phyloP scores from a whole-genome alignment of 2,113 vertebrate species.

The Protobothrops mucrosquamatus region DNA sequence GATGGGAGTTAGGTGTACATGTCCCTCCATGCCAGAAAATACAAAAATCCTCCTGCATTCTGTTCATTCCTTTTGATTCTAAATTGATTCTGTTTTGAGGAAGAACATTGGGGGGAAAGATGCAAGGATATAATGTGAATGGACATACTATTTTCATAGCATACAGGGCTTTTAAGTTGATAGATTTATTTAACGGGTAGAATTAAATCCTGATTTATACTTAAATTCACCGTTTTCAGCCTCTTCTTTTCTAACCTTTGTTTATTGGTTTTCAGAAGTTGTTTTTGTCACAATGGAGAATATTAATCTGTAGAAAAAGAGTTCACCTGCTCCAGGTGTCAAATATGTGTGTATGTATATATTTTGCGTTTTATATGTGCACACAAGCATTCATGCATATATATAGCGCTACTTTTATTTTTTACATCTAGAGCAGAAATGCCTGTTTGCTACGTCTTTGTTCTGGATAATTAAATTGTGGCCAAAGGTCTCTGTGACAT shows the following conservation, averaged over 20 bases:
- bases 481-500: constrained; percentile 57
- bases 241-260: constrained; percentile 66
- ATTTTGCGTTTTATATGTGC: constrained; percentile 13
- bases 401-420: constrained; percentile 72
- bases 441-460: constrained; percentile 46
- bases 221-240: constrained; percentile 70
- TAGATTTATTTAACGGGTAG: constrained; percentile 56
- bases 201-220: constrained; percentile 68
- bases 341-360: constrained; percentile 58
- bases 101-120: constrained; percentile 55
- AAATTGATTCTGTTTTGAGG: constrained; percentile 60
- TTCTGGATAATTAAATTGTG: constrained; percentile 45
- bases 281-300: constrained; percentile 59
- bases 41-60: constrained; percentile 33
- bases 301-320: constrained; percentile 66
- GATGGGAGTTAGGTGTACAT: constrained; percentile 39
- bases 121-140: constrained; percentile 68
- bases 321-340: constrained; percentile 71
- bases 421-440: constrained; percentile 56
- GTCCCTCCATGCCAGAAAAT: not conserved
- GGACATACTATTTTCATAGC: constrained; percentile 61
- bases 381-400: constrained; percentile 49
- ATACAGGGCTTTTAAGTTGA: constrained; percentile 62
- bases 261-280: constrained; percentile 71
- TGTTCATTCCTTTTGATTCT: constrained; percentile 20